Percentiles rank a stretch among this genome's conserved stretches.
phyloP scores from a whole-genome alignment of 2,888 invertebrate species.

The Agonopterix alstromeriana region DNA sequence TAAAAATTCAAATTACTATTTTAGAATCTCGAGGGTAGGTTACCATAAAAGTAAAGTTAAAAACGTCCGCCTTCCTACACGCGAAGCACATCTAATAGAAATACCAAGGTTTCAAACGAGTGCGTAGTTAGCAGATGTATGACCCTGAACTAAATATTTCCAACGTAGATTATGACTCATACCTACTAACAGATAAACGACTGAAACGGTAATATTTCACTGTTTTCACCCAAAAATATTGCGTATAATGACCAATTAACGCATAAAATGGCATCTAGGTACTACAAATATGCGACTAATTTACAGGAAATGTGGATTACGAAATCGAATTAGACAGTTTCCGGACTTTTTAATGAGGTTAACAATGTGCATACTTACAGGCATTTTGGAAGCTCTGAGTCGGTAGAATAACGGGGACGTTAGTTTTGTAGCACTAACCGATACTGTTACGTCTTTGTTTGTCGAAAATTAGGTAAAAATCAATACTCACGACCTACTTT shows the following conservation, averaged over 20 bases:
- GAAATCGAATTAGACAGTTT: constrained; percentile 13
- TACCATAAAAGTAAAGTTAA: no score
- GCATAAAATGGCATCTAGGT: not conserved
- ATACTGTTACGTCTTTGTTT: constrained; percentile 43
- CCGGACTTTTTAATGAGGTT: constrained; percentile 10
- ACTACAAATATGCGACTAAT: not conserved
- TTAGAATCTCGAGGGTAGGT: no score
- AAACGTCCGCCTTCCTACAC: not conserved
- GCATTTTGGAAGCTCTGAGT: constrained; percentile 44
- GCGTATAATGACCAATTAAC: not conserved
- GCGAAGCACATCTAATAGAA: not conserved
- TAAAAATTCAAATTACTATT: no score
- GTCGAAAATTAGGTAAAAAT: constrained; percentile 55
- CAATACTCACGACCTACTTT: constrained; percentile 67
- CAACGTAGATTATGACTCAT: constrained; percentile 25
- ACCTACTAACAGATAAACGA: constrained; percentile 7
- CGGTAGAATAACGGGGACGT: constrained; percentile 32
- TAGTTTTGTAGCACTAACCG: constrained; percentile 29
- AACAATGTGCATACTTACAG: constrained; percentile 43
- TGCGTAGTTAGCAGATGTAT: constrained; percentile 14
- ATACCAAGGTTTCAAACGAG: constrained; percentile 8
- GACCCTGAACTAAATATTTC: constrained; percentile 15
- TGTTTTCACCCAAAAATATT: not conserved
- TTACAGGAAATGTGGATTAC: constrained; percentile 9
- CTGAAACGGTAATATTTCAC: not conserved